These are phyloP conservation scores for Emydocephalus ijimae DNA, from an alignment of 2,113 vertebrate genomes.

Conservation along the genomic window DNA sequence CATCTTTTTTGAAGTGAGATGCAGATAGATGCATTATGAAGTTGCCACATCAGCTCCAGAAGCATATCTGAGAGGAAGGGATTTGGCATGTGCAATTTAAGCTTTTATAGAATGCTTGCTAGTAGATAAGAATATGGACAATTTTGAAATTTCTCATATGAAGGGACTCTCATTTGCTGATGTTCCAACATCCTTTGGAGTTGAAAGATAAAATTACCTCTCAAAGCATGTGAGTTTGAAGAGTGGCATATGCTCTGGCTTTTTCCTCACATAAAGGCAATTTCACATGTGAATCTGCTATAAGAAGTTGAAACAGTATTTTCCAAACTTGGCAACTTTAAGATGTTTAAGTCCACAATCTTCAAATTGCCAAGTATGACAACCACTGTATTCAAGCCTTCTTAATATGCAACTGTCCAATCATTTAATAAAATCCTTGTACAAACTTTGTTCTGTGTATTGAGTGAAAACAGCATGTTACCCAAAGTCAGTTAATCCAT, in stretches of 20 bases:
- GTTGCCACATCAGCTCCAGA: background rate
- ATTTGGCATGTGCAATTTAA: background rate
- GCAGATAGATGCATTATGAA: background rate
- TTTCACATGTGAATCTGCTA: background rate
- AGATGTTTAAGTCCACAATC: background rate
- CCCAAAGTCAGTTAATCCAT: conserved; percentile 34
- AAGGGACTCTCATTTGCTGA: background rate
- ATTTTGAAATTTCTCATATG: background rate
- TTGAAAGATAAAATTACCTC: background rate
- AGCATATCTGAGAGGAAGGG: background rate
- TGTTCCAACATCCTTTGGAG: background rate
- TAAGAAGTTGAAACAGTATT: background rate
- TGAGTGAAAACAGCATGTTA: conserved; percentile 40
- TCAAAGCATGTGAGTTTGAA: conserved; percentile 9
- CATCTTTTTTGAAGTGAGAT: background rate
- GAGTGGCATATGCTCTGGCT: background rate
- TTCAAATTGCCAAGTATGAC: background rate
- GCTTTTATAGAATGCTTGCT: background rate
- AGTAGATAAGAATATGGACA: background rate
- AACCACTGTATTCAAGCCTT: background rate
- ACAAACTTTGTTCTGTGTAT: conserved; percentile 31
- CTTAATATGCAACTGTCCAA: conserved; percentile 43
- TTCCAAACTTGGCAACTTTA: background rate
- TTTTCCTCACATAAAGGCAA: background rate
- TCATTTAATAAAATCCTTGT: conserved; percentile 33